Base-by-base conservation (phyloP, 2,888 invertebrate genomes). In the Mimumesa dahlbomi region DNA sequence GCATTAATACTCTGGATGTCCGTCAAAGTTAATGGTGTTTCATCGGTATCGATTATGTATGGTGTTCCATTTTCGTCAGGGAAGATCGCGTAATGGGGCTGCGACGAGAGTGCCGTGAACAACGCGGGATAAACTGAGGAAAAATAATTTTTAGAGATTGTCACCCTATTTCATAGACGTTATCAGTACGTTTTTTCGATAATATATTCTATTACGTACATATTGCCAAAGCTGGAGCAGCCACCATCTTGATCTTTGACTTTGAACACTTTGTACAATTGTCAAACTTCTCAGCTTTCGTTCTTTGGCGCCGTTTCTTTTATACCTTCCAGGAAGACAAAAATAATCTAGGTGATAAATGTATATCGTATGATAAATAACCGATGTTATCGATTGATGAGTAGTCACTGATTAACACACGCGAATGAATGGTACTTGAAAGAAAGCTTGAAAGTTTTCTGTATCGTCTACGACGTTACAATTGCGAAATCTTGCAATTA, bases 81-180 rank as follows among this genome's bases (percentile, higher is more conserved):
- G 14, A 77, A 48, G 1, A 62, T 4, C 7, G 61, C 63, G 29
- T 58, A 50, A 40, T 65, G 53, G 1, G 1, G 0, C 5, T 18
- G 21, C 14, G 14, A 2, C 31, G 25, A 3, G 5, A 73, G 14
- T 4, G 22, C 1, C 0, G 56, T 9, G 3, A 79, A 36, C 22
- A 77, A 29, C 4, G 42, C n/a, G 0, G 69, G 67, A 29, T 64
- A 74, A 25, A 79, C 79, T 79, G 49, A 0, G 52, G 65, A 2
- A n/a, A 49, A 40, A 49, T 16, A 45, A 13, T 6, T 43, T n/a
- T 1, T 2, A 3, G 3, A 7, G 2, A 16, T 50, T 38, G 14
- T 22, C 45, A n/a, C n/a, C n/a, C n/a, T n/a, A n/a, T n/a, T n/a
- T n/a, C n/a, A n/a, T n/a, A n/a, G n/a, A n/a, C n/a, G n/a, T n/a